A percentile compares a stretch with the other conserved stretches of the same genome.
These are phyloP conservation scores for Apeira syringaria DNA, from an alignment of 2,888 invertebrate species.

Conservation along the genomic window DNA sequence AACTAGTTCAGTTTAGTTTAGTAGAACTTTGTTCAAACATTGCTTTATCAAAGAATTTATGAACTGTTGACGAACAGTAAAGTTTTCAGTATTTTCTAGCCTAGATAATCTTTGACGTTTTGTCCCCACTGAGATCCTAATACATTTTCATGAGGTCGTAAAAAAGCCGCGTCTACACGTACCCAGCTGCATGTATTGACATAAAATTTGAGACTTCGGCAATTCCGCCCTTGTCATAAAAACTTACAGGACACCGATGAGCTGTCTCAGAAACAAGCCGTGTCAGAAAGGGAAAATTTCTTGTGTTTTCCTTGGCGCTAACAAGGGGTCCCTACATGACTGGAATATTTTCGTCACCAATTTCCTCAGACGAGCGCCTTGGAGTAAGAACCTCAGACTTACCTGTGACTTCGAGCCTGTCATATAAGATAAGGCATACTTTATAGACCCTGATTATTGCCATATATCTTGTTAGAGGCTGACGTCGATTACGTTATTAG, in stretches of 20 bases:
- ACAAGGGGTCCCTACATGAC: constrained; percentile 77
- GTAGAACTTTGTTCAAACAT: constrained; percentile 2
- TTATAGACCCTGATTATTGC: constrained; percentile 51
- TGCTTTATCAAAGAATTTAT: constrained; percentile 19
- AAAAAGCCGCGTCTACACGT: constrained; percentile 40
- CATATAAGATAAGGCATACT: constrained; percentile 60
- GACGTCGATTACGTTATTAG: constrained; percentile 43
- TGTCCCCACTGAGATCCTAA: constrained; percentile 30
- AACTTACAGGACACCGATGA: constrained; percentile 54
- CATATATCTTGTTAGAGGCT: constrained; percentile 47
- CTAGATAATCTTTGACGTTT: constrained; percentile 28
- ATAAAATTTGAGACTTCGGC: constrained; percentile 63
- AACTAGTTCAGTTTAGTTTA: too few relatives aligned
- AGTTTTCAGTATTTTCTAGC: constrained; percentile 28
- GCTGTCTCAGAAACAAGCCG: constrained; percentile 59
- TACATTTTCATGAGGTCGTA: constrained; percentile 45
- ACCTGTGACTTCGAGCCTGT: constrained; percentile 61
- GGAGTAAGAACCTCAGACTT: constrained; percentile 70
- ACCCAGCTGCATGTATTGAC: constrained; percentile 59
- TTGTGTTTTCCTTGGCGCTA: constrained; percentile 70
- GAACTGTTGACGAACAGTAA: constrained; percentile 24
- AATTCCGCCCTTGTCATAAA: constrained; percentile 56
- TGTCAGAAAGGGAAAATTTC: constrained; percentile 63
- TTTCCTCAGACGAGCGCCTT: constrained; percentile 68
- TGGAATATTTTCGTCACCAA: constrained; percentile 79